phyloP scores from a whole-genome alignment of 2,888 invertebrate species.

The Epirrita christyi region DNA sequence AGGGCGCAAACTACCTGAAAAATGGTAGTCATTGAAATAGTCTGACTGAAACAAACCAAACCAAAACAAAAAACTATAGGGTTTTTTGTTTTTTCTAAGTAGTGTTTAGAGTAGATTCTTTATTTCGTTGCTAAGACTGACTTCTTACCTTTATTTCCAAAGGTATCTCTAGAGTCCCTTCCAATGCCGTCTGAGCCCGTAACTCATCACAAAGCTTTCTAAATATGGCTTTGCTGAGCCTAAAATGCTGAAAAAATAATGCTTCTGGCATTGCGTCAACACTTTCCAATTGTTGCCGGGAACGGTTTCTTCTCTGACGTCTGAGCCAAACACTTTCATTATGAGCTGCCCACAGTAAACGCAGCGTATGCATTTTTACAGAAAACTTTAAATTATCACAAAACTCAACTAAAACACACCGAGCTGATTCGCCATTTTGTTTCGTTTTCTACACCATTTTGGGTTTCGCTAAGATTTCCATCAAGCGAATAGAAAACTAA shows the following conservation, averaged over 20 bases:
- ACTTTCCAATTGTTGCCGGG: slow-evolving; percentile 19
- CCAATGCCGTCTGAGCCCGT: slow-evolving; percentile 14
- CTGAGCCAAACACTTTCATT: slow-evolving; percentile 16
- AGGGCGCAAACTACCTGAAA: slow-evolving; percentile 28
- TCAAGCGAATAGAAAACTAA: no score
- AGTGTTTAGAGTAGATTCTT: no score
- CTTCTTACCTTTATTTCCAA: slow-evolving; percentile 10
- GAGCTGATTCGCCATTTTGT: no score
- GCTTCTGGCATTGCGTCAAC: slow-evolving; percentile 25
- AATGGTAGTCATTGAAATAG: not conserved
- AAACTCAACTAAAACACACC: no score
- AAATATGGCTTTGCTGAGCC: slow-evolving; percentile 16
- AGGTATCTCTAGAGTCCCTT: slow-evolving; percentile 26
- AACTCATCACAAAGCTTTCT: slow-evolving; percentile 16
- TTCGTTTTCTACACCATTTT: no score
- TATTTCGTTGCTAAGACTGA: not conserved
- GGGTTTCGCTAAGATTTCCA: no score
- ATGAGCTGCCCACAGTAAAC: slow-evolving; percentile 21
- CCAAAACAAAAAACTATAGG: not conserved
- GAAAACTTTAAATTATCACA: no score
- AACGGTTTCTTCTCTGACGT: not conserved
- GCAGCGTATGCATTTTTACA: slow-evolving; percentile 23
- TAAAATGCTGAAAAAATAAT: slow-evolving; percentile 19
- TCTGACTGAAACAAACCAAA: not conserved
- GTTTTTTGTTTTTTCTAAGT: no score